Evolutionary conservation across 2,797 vertebrate species (phyloP).

Genomic region (Todus mexicanus): DNA sequence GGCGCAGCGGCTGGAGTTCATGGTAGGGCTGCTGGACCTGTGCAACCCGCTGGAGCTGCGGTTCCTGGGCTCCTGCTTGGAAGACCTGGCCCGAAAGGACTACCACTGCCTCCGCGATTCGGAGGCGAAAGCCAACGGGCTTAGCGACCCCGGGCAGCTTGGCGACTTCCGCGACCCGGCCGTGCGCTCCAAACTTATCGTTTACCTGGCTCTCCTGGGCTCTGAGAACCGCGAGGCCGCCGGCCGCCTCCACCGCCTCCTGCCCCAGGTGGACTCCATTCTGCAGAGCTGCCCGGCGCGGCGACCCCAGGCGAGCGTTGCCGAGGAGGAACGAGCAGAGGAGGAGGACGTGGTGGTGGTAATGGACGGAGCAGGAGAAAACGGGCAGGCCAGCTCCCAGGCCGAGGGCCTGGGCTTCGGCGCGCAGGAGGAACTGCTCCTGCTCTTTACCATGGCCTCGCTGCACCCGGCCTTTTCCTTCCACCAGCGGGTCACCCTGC

Average conservation of each 20-base stretch:
- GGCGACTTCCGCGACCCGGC: constrained; percentile 85
- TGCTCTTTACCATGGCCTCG: constrained; percentile 94
- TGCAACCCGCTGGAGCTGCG: constrained; percentile 92
- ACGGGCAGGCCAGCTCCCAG: constrained; percentile 40
- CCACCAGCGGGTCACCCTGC: constrained; percentile 88
- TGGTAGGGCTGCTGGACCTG: constrained; percentile 91
- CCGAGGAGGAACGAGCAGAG: constrained; percentile 48
- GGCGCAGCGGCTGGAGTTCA: constrained; percentile 88
- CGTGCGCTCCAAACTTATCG: constrained; percentile 86
- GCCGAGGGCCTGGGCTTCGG: constrained; percentile 62
- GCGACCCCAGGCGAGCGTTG: constrained; percentile 20
- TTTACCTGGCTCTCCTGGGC: constrained; percentile 87
- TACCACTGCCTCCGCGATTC: constrained; percentile 85
- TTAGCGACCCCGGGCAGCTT: constrained; percentile 70
- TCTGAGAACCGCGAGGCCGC: constrained; percentile 93
- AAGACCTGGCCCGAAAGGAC: constrained; percentile 87
- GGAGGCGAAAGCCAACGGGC: constrained; percentile 84
- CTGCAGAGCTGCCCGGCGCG: constrained; percentile 66
- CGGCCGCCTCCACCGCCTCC: constrained; percentile 85
- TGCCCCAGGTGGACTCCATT: constrained; percentile 83
- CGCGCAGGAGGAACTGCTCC: constrained; percentile 84
- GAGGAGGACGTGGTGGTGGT: constrained; percentile 55
- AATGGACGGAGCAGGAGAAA: constrained; percentile 55
- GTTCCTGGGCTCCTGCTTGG: constrained; percentile 86
- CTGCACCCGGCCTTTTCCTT: constrained; percentile 93